phyloP scores from a whole-genome alignment of 2,888 invertebrate genomes.

The Nipponacmea schrenckii region DNA sequence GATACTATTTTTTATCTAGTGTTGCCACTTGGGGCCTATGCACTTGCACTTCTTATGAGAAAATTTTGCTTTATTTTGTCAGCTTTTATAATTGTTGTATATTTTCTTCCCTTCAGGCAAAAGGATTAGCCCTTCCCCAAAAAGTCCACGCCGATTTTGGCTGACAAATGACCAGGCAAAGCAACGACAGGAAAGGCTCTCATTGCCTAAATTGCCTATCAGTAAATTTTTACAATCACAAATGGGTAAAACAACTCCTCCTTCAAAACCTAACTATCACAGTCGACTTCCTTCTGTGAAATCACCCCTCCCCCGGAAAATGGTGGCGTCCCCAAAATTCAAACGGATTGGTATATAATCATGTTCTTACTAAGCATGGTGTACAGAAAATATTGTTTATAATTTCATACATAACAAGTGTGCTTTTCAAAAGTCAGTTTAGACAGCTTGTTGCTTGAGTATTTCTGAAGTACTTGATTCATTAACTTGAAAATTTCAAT shows the following conservation, averaged over 20 bases:
- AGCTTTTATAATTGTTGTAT: background rate
- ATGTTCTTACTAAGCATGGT: conserved; percentile 3
- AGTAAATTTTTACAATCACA: background rate
- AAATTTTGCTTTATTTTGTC: background rate
- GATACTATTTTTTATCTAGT: too few relatives aligned
- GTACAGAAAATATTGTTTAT: background rate
- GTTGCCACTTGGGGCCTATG: too few relatives aligned
- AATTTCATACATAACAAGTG: too few relatives aligned
- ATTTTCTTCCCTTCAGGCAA: conserved; percentile 4
- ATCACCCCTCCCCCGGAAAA: conserved; percentile 6
- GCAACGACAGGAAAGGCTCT: background rate
- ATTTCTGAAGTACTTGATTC: too few relatives aligned
- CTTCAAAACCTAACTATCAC: conserved; percentile 5
- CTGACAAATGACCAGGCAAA: background rate
- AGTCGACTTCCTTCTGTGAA: conserved; percentile 11
- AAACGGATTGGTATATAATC: conserved; percentile 8
- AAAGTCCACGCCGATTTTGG: conserved; percentile 6
- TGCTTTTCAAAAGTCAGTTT: too few relatives aligned
- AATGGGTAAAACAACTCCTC: conserved; percentile 6
- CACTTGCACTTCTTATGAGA: too few relatives aligned
- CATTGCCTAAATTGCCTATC: conserved; percentile 1
- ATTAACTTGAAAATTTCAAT: too few relatives aligned
- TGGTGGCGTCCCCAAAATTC: conserved; percentile 9
- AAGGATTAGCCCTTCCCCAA: background rate
- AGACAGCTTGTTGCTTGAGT: too few relatives aligned